Evolutionary conservation across 2,113 vertebrate species (phyloP).

Genomic region (Alosa alosa): DNA sequence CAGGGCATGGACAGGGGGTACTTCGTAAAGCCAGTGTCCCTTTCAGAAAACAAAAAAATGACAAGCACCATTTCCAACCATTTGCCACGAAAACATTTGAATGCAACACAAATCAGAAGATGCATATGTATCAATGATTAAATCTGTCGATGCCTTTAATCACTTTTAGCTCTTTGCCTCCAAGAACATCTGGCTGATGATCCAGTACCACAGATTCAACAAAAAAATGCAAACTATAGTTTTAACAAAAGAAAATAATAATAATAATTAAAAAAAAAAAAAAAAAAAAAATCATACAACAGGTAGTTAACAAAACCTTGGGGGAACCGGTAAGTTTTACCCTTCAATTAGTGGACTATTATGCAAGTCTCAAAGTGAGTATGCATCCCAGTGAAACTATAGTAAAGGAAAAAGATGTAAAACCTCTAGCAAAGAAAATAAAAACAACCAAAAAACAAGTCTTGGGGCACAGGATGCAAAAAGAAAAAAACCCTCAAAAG

Average conservation of each 20-base stretch:
- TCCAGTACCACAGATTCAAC: slow-evolving; percentile 30
- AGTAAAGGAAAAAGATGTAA: slow-evolving; percentile 14
- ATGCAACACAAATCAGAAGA: background rate
- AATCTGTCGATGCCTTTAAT: background rate
- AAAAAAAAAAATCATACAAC: slow-evolving; percentile 30
- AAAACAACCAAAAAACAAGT: background rate
- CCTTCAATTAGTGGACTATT: background rate
- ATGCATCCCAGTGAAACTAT: slow-evolving; percentile 14
- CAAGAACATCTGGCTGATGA: slow-evolving; percentile 42
- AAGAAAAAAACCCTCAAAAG: slow-evolving; percentile 18
- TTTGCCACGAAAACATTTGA: background rate
- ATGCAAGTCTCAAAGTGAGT: background rate
- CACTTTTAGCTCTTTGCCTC: background rate
- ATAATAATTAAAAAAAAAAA: slow-evolving; percentile 21
- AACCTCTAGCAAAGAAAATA: background rate
- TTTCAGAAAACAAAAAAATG: background rate
- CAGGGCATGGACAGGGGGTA: slow-evolving; percentile 37
- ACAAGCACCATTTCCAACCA: background rate
- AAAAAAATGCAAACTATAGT: slow-evolving; percentile 26
- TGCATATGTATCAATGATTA: slow-evolving; percentile 49
- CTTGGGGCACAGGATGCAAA: background rate
- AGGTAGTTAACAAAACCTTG: background rate
- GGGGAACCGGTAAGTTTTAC: slow-evolving; percentile 4
- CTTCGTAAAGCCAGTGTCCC: slow-evolving; percentile 39
- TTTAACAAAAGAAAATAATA: slow-evolving; percentile 33